Evolutionary conservation across 1,140 invertebrate genomes (phyloP).

Genomic region (Glossosoma conforme): DNA sequence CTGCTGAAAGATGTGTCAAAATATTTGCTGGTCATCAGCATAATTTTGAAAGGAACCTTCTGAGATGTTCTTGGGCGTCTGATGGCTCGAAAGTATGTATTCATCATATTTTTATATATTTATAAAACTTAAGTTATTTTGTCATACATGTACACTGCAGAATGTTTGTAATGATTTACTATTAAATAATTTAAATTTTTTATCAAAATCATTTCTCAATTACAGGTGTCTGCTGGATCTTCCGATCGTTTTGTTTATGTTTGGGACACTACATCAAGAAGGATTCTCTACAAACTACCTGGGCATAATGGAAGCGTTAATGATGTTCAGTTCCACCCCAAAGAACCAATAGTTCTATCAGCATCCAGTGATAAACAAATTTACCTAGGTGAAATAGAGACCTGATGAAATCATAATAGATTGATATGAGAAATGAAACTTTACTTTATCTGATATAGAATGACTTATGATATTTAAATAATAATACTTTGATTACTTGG

Average conservation of each 20-base stretch:
- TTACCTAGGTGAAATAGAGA: conserved; percentile 92
- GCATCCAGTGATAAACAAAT: conserved; percentile 95
- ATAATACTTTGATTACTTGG: too few relatives aligned
- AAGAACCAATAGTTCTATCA: conserved; percentile 91
- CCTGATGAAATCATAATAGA: conserved; percentile 8
- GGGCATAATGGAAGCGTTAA: conserved; percentile 98
- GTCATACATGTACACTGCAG: too few relatives aligned
- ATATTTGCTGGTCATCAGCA: conserved; percentile 91
- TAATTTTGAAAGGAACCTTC: conserved; percentile 95
- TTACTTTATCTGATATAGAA: too few relatives aligned
- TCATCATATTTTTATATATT: conserved; percentile 14
- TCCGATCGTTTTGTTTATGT: conserved; percentile 94
- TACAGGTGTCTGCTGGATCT: conserved; percentile 84
- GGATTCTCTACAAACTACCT: conserved; percentile 94
- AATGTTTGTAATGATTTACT: not conserved
- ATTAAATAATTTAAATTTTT: conserved; percentile 11
- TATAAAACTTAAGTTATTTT: too few relatives aligned
- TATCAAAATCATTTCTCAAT: conserved; percentile 52
- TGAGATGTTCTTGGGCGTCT: conserved; percentile 84
- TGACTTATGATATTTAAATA: too few relatives aligned
- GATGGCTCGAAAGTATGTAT: conserved; percentile 77
- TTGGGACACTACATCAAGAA: conserved; percentile 90
- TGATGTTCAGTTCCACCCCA: conserved; percentile 93
- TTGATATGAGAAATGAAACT: not conserved
- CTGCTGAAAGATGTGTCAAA: conserved; percentile 89